Percentiles rank a stretch among this genome's conserved stretches.
Conservation (phyloP, 1,140 invertebrate genomes). For the Helicoverpa armigera region DNA sequence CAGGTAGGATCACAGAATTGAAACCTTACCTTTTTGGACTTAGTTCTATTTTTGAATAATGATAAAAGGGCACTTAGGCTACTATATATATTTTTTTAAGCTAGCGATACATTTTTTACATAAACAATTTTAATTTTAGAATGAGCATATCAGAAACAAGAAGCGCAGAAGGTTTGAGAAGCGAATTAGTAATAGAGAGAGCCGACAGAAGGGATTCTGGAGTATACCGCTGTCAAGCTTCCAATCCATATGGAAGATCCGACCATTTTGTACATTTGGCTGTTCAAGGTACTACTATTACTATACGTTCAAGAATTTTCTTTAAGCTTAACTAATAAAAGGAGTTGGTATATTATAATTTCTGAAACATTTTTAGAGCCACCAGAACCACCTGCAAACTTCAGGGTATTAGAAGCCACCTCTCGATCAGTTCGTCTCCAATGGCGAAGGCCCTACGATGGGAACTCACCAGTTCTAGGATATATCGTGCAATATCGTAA, state of each 20-base stretch:
- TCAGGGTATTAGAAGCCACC: constrained; percentile 89
- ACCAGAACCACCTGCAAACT: constrained; percentile 90
- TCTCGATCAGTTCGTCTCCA: constrained; percentile 91
- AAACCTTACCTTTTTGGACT: neutral
- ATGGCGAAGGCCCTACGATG: constrained; percentile 93
- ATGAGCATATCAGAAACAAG: constrained; percentile 89
- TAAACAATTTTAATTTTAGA: constrained; percentile 58
- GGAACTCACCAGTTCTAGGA: constrained; percentile 92
- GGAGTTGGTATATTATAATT: neutral
- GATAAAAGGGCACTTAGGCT: neutral
- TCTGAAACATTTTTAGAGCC: constrained; percentile 86
- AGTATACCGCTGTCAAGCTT: constrained; percentile 93
- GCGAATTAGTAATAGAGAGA: constrained; percentile 89
- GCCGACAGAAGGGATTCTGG: constrained; percentile 93
- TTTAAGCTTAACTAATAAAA: neutral
- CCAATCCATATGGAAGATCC: constrained; percentile 94
- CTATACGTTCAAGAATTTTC: no score
- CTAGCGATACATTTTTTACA: no score
- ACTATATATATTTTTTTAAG: no score
- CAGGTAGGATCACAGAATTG: constrained; percentile 75
- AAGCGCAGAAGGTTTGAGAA: constrained; percentile 90
- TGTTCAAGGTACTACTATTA: constrained; percentile 91
- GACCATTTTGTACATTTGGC: constrained; percentile 93
- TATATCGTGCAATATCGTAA: constrained; percentile 91
- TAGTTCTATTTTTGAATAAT: neutral